These are phyloP conservation scores for Diploscapter pachys DNA, from an alignment of 1,140 invertebrate genomes.

Conservation along the genomic window DNA sequence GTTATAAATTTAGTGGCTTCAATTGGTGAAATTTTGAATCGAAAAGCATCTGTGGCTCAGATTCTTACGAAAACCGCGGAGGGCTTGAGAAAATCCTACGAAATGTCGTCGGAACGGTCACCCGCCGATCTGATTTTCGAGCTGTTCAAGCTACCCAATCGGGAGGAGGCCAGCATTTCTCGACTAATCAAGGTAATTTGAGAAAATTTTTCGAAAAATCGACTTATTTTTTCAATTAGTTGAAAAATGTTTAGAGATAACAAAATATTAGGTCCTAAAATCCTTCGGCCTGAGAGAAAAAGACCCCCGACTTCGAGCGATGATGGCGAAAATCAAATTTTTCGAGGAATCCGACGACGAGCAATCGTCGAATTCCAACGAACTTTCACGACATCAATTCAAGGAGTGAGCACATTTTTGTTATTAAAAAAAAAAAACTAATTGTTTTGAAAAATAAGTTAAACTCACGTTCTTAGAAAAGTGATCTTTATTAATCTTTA, in stretches of 20 bases:
- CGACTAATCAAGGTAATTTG: slow-evolving; percentile 42
- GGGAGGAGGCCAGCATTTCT: slow-evolving; percentile 54
- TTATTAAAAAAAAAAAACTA: background rate
- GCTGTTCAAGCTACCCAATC: slow-evolving; percentile 52
- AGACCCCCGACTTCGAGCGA: slow-evolving; percentile 44
- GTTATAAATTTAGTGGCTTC: no score
- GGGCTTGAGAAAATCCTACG: no score
- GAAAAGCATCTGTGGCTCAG: no score
- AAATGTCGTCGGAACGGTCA: no score
- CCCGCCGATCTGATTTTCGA: slow-evolving; percentile 42
- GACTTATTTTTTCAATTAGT: background rate
- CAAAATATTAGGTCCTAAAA: slow-evolving; percentile 25
- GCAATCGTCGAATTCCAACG: slow-evolving; percentile 24
- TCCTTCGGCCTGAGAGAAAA: slow-evolving; percentile 50
- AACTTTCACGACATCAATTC: slow-evolving; percentile 45
- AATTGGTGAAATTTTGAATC: no score
- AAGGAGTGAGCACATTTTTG: slow-evolving; percentile 43
- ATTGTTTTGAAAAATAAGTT: background rate
- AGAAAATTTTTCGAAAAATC: slow-evolving; percentile 7
- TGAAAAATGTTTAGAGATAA: no score
- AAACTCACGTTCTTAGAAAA: no score
- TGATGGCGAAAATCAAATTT: slow-evolving; percentile 51
- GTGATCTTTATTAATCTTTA: no score
- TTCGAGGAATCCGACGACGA: slow-evolving; percentile 47
- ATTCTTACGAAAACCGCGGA: no score